A percentile compares a stretch with the other conserved stretches of the same genome.
Conservation (phyloP, 1,140 invertebrate species). For the Zaprionus taronus region DNA sequence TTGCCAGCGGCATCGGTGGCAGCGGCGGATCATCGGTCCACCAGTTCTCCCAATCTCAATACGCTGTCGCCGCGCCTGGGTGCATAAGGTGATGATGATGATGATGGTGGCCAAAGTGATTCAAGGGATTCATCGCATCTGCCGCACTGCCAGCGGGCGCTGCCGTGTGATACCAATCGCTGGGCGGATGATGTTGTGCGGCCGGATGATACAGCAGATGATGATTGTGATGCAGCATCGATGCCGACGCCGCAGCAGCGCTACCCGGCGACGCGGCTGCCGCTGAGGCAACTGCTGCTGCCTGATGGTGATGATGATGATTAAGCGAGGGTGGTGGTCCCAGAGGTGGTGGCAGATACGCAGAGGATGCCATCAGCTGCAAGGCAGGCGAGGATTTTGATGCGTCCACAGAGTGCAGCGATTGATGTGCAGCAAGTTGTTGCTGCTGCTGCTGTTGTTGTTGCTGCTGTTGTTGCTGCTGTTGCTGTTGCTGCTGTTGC, state of each 20-base stretch:
- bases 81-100: constrained; percentile 85
- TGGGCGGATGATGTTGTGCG: constrained; percentile 80
- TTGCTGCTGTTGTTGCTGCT: constrained; percentile 66
- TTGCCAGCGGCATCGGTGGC: constrained; percentile 31
- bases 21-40: constrained; percentile 67
- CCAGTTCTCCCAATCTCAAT: constrained; percentile 85
- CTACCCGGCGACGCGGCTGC: constrained; percentile 59
- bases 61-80: constrained; percentile 86
- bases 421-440: constrained; percentile 37
- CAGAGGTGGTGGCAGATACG: constrained; percentile 78
- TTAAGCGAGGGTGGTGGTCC: constrained; percentile 79
- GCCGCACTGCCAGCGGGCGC: constrained; percentile 85
- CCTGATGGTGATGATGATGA: constrained; percentile 72
- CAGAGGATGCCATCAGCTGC: constrained; percentile 75
- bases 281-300: constrained; percentile 48
- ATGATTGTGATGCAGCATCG: constrained; percentile 83
- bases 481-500: constrained; percentile 70
- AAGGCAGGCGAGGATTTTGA: constrained; percentile 71
- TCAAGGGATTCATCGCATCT: constrained; percentile 87
- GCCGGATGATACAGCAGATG: constrained; percentile 83
- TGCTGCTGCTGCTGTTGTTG: constrained; percentile 64
- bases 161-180: constrained; percentile 83
- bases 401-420: constrained; percentile 48
- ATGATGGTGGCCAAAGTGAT: constrained; percentile 86
- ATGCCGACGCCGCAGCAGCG: constrained; percentile 61